Base-by-base conservation (phyloP, 2,888 invertebrate genomes). In the Cataglyphis albicans region DNA sequence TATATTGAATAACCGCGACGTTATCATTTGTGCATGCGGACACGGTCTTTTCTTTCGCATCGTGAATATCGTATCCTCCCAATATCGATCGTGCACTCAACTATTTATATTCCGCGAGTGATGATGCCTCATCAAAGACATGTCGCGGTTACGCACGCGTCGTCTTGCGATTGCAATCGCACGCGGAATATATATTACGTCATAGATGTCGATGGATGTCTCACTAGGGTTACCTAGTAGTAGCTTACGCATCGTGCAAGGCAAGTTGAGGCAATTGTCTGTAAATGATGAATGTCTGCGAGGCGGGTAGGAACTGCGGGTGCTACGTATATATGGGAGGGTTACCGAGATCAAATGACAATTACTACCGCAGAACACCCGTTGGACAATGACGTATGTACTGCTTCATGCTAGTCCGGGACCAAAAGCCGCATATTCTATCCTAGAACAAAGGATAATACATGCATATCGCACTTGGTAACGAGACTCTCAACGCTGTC, bases 271-370 rank as follows among this genome's bases (percentile, higher is more conserved):
- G 92, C 91, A 93, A 92, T 93, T 93, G 93, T 93, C 93, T 93
- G 93, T 93, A 92, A 93, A 93, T 93, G 93, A 93, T 93, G 92
- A 91, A 93, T 93, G 91, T 90, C 91, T 90, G 85, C 82, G 82
- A 87, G 88, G 83, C 84, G 86, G 84, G 80, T 83, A 86, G 86
- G 84, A 87, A 84, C 84, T 87, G 84, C 83, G 86, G 86, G 84
- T 81, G 89, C 82, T 86, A 90, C 89, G 81, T 88, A 87, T 87
- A 87, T 88, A 89, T 83, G 80, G 86, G 84, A 85, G 89, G 88
- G 91, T 91, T 90, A 90, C 84, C 88, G 89, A 91, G 92, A 93
- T 93, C 93, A 93, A 93, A 93, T 93, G 93, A 93, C 93, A 93
- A 93, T 93, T 92, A 93, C 93, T 89, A 91, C 91, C 91, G 90